A percentile compares a stretch with the other conserved stretches of the same genome.
Conservation (phyloP, 2,888 invertebrate genomes). For the Scotopteryx bipunctaria region DNA sequence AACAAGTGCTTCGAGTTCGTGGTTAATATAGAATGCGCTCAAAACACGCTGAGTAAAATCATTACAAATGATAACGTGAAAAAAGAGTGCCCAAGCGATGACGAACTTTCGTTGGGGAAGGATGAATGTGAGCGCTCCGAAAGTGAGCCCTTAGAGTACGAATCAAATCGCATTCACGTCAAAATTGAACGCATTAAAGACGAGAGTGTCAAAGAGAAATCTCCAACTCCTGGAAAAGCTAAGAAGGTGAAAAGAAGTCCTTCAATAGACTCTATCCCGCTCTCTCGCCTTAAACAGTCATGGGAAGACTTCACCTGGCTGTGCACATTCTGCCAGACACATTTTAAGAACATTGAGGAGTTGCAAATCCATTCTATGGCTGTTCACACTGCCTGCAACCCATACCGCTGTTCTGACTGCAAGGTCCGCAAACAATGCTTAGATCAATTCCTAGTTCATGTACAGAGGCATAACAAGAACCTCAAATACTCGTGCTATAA, state of each 20-base stretch:
- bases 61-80: constrained; percentile 2
- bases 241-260: constrained; percentile 5
- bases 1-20: constrained; percentile 60
- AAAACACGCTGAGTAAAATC: constrained; percentile 4
- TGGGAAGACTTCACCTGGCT: constrained; percentile 66
- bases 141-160: not conserved
- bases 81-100: constrained; percentile 6
- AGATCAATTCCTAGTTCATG: constrained; percentile 71
- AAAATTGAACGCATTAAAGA: constrained; percentile 4
- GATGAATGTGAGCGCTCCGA: constrained; percentile 1
- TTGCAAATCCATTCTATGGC: constrained; percentile 83
- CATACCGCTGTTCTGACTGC: constrained; percentile 86
- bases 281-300: constrained; percentile 54
- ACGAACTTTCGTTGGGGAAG: not conserved
- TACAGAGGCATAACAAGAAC: constrained; percentile 83
- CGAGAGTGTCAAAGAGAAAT: not conserved
- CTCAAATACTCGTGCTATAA: constrained; percentile 75
- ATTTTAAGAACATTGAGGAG: constrained; percentile 55
- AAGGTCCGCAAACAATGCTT: constrained; percentile 54
- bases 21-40: constrained; percentile 40
- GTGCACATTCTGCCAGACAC: constrained; percentile 60
- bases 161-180: not conserved
- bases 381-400: constrained; percentile 83
- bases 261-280: constrained; percentile 41
- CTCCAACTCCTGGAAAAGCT: not conserved